Evolutionary conservation across 2,113 vertebrate species (phyloP).

Genomic region (Patagioenas fasciata): DNA sequence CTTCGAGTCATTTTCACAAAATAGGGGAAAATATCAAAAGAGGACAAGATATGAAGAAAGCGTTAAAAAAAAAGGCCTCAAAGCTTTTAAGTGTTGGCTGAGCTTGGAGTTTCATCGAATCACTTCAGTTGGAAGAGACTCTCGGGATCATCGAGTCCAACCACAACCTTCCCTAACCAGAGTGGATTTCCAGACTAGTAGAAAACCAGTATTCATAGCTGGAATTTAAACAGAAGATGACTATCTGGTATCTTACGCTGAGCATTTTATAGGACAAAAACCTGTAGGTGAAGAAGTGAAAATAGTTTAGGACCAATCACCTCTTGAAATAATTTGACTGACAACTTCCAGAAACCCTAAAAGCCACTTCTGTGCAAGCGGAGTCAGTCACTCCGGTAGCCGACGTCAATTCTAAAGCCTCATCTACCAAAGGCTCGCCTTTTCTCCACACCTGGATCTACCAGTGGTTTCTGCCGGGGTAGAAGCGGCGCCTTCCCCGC

Average conservation of each 20-base stretch:
- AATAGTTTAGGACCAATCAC: constrained; percentile 28
- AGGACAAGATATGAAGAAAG: background rate
- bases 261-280: constrained; percentile 10
- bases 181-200: constrained; percentile 23
- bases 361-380: background rate
- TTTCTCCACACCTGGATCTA: background rate
- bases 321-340: constrained; percentile 41
- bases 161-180: background rate
- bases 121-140: no score
- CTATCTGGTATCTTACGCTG: background rate
- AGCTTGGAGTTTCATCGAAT: constrained; percentile 14
- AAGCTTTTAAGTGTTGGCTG: background rate
- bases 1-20: constrained; percentile 14
- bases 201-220: constrained; percentile 12
- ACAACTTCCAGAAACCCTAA: constrained; percentile 54
- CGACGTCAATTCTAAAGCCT: background rate
- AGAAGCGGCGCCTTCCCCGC: no score
- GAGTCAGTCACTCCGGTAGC: constrained; percentile 6
- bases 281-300: background rate
- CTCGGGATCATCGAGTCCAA: no score
- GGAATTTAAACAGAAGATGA: background rate
- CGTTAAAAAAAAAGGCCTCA: background rate
- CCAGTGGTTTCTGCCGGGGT: background rate
- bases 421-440: background rate
- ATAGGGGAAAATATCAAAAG: constrained; percentile 23